Evolutionary conservation across 2,797 vertebrate species (phyloP).

Genomic region (Aratinga solstitialis): DNA sequence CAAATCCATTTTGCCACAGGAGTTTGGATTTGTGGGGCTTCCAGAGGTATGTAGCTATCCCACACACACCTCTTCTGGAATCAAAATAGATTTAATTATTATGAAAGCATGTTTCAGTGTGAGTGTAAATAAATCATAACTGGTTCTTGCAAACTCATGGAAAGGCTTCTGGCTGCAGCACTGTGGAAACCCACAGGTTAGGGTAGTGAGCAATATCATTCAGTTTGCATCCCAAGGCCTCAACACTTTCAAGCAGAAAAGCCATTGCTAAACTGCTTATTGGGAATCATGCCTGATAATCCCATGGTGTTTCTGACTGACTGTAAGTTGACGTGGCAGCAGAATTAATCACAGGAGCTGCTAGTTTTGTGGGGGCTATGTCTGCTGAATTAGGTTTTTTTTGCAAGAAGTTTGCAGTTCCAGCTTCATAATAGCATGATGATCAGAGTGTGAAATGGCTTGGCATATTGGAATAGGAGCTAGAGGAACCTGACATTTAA

Average conservation of each 20-base stretch:
- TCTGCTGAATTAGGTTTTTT: not conserved
- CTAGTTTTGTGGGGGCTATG: not conserved
- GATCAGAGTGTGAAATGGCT: not conserved
- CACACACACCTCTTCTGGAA: not conserved
- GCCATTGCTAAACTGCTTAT: not conserved
- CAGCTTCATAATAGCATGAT: not conserved
- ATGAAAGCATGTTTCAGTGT: not conserved
- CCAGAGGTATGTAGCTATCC: constrained; percentile 81
- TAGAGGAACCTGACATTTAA: not conserved
- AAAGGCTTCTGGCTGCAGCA: not conserved
- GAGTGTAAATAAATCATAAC: not conserved
- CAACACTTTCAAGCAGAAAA: not conserved
- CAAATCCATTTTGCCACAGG: constrained; percentile 88
- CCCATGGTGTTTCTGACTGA: not conserved
- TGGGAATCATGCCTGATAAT: not conserved
- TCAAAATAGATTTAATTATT: not conserved
- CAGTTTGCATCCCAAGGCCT: not conserved
- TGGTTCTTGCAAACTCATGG: not conserved
- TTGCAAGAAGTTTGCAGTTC: not conserved
- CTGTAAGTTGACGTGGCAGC: not conserved
- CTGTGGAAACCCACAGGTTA: not conserved
- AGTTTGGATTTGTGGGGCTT: constrained; percentile 87
- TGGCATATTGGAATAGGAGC: not conserved
- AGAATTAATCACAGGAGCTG: not conserved
- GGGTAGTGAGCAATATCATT: not conserved